Evolutionary conservation across 2,113 vertebrate species (phyloP).

Genomic region (Anguilla japonica): DNA sequence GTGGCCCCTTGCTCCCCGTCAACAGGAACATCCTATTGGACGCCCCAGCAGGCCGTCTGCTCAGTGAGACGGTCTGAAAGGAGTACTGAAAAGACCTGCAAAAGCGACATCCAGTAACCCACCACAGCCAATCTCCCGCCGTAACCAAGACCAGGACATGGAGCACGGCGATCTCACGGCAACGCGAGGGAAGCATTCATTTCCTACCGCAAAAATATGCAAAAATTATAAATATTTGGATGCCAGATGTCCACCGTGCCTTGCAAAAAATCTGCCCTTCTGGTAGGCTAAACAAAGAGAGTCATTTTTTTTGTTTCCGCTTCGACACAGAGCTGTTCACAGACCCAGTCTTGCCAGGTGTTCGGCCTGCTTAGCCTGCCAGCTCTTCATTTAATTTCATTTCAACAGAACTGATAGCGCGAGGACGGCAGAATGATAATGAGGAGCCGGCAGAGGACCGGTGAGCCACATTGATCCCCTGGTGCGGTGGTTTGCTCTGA

Average conservation of each 20-base stretch:
- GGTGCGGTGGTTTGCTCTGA: conserved; percentile 30
- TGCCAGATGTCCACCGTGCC: not conserved
- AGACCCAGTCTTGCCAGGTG: not conserved
- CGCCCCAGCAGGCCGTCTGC: conserved; percentile 63
- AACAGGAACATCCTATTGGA: conserved; percentile 90
- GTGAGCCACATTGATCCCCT: conserved; percentile 36
- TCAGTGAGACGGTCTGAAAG: conserved; percentile 60
- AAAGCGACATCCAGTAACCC: conserved; percentile 34
- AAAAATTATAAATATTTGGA: not conserved
- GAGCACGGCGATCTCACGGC: not conserved
- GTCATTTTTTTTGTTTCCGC: not conserved
- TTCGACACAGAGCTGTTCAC: not conserved
- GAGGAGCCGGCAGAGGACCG: conserved; percentile 35
- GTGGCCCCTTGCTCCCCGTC: conserved; percentile 79
- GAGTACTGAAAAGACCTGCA: conserved; percentile 76
- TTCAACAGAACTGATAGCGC: conserved; percentile 45
- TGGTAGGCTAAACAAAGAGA: not conserved
- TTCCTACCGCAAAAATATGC: not conserved
- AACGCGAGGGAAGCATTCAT: not conserved
- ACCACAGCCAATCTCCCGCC: not conserved
- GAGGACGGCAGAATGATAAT: conserved; percentile 47
- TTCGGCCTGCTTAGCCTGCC: conserved; percentile 22
- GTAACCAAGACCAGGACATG: conserved; percentile 12
- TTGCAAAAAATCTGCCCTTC: not conserved
- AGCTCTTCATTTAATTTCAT: conserved; percentile 40